These are phyloP conservation scores for Stigmatopora argus DNA, from an alignment of 2,113 vertebrate species.

Conservation along the genomic window DNA sequence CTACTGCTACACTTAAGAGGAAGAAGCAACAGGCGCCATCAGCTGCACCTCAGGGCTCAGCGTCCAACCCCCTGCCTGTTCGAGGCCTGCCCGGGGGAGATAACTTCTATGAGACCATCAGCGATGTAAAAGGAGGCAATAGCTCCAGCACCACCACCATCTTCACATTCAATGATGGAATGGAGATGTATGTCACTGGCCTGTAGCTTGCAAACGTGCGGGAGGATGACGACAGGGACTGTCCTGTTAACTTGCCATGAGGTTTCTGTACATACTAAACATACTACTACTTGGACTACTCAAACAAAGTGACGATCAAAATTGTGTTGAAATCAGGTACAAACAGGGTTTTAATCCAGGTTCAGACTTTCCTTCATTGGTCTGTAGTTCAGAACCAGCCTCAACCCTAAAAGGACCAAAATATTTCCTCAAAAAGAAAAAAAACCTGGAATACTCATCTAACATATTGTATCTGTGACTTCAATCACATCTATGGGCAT, in stretches of 20 bases:
- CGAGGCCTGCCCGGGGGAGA: slow-evolving; percentile 63
- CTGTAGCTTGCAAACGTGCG: slow-evolving; percentile 53
- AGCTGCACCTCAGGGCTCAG: slow-evolving; percentile 49
- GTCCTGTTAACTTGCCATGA: slow-evolving; percentile 29
- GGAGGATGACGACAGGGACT: slow-evolving; percentile 27
- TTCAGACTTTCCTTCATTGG: slow-evolving; percentile 47
- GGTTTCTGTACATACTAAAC: slow-evolving; percentile 45
- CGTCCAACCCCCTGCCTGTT: slow-evolving; percentile 34
- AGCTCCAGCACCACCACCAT: slow-evolving; percentile 73
- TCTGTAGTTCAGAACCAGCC: slow-evolving; percentile 61
- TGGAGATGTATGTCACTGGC: slow-evolving; percentile 79
- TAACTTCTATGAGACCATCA: slow-evolving; percentile 75
- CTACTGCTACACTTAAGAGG: slow-evolving; percentile 61
- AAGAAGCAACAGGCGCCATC: slow-evolving; percentile 57
- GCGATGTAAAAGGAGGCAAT: slow-evolving; percentile 65
- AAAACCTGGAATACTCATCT: slow-evolving; percentile 36
- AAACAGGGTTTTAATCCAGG: slow-evolving; percentile 67
- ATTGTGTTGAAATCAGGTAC: slow-evolving; percentile 60
- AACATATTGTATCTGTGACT: slow-evolving; percentile 43
- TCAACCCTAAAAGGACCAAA: slow-evolving; percentile 56
- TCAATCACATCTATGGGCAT: slow-evolving; percentile 46
- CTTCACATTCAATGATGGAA: slow-evolving; percentile 77
- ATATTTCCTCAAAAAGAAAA: slow-evolving; percentile 31
- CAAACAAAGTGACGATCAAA: slow-evolving; percentile 49
- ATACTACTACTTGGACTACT: slow-evolving; percentile 31